Evolutionary conservation across 1,140 invertebrate genomes (phyloP), one percentile per base, ranked within the genome.

Genomic region (Capitella teleta): DNA sequence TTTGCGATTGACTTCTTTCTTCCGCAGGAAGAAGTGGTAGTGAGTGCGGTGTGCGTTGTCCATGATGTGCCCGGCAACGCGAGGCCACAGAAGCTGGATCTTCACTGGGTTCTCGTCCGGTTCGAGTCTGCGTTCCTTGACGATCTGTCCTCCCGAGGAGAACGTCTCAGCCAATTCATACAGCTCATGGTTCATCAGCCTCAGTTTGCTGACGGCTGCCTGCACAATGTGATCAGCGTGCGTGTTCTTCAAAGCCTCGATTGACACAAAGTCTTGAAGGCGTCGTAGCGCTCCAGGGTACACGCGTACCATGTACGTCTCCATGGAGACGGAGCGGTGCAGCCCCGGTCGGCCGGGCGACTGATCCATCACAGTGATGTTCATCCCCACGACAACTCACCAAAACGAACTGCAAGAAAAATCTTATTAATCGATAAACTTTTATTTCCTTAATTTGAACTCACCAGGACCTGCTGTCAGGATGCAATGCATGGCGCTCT

Each of bases 121-220:
- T 37, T 85, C 85, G 16, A 97, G 78, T 59, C 90, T 76, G 52
- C 91, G 74, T 74, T 95, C 92, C 67, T 95, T 94, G 67, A 89
- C 94, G 66, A 92, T 86, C 61, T 85, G 82, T 14, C 84, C 74
- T n/a, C 64, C 59, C 2, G 74, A 72, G 18, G 83, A 84, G 49
- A 82, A 77, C 14, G 94, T 89, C 75, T 96, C 91, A 25, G 88
- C 87, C 62, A 95, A 73, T 73, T 94, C 89, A 72, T 86, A 93
- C 51, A 82, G 80, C 56, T 77, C 70, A 63, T 81, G 74, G 59
- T 77, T 76, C 14, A 40, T 28, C 42, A 92, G 77, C 47, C 76
- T 77, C 18, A 87, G 72, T 59, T 83, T 79, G 55, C 87, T 83
- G 37, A 83, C 83, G 51, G 90, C 91, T 63, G 87, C 87, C 50